A percentile compares a stretch with the other conserved stretches of the same genome.
Evolutionary conservation across 53 echinoderm and acorn worm species (phyloP).

Genomic region (Stichopus horrens): DNA sequence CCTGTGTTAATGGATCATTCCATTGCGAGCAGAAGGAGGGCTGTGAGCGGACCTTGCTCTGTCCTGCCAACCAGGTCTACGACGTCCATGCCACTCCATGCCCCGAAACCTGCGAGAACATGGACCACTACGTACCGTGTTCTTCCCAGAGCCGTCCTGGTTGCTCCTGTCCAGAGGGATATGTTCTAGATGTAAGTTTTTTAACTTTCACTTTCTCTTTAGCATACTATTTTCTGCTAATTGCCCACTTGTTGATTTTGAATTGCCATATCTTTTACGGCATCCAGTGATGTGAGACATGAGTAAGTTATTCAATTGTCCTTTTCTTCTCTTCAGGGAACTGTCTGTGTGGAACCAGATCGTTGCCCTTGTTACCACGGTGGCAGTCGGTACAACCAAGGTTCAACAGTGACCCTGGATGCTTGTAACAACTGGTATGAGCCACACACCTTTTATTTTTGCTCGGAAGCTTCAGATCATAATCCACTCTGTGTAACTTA

Average conservation of each 20-base stretch:
- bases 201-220: neutral
- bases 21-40: slow-evolving; percentile 64
- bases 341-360: slow-evolving; percentile 63
- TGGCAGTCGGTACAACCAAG: slow-evolving; percentile 64
- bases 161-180: slow-evolving; percentile 71
- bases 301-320: neutral
- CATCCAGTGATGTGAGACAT: no score
- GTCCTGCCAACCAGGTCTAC: slow-evolving; percentile 75
- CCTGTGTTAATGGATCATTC: slow-evolving; percentile 78
- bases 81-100: slow-evolving; percentile 65
- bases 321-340: slow-evolving; percentile 50
- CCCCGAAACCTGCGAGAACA: slow-evolving; percentile 75
- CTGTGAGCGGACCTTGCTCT: slow-evolving; percentile 66
- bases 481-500: no score
- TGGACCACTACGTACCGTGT: slow-evolving; percentile 61
- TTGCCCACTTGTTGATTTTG: no score
- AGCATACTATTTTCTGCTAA: neutral
- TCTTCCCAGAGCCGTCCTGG: slow-evolving; percentile 62
- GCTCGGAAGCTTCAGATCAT: neutral
- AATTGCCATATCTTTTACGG: no score
- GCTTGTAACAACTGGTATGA: slow-evolving; percentile 83
- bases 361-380: slow-evolving; percentile 87
- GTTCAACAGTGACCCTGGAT: slow-evolving; percentile 57
- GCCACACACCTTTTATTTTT: neutral
- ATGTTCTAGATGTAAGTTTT: slow-evolving; percentile 70